phyloP scores from a whole-genome alignment of 2,888 invertebrate species.

The Chironomus riparius region DNA sequence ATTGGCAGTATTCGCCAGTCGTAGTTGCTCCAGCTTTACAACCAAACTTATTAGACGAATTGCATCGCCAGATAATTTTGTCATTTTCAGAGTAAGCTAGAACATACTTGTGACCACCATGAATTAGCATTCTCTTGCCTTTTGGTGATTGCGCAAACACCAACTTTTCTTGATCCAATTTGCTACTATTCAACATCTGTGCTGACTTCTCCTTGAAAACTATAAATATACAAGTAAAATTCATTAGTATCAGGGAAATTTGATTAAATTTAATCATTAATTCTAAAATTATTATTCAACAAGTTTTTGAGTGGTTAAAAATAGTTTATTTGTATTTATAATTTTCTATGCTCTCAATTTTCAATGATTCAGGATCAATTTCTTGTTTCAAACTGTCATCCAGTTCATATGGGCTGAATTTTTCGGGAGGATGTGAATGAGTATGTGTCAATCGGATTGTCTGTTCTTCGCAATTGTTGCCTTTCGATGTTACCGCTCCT shows the following conservation, averaged over 20 bases:
- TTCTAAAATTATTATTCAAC: neutral
- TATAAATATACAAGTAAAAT: neutral
- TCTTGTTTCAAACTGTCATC: neutral
- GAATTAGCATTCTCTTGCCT: constrained; percentile 41
- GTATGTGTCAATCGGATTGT: constrained; percentile 16
- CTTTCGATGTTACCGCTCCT: constrained; percentile 15
- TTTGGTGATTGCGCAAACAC: constrained; percentile 41
- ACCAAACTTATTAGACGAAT: neutral
- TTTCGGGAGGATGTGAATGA: constrained; percentile 8
- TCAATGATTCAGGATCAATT: neutral
- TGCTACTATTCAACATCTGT: neutral
- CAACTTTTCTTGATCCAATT: neutral
- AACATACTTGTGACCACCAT: constrained; percentile 41
- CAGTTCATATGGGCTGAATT: neutral
- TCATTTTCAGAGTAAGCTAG: neutral
- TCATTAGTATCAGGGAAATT: neutral
- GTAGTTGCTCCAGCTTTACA: constrained; percentile 13
- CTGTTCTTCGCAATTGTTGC: neutral
- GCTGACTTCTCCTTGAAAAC: neutral
- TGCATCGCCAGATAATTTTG: neutral
- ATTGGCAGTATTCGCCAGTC: neutral
- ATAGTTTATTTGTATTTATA: too few relatives aligned
- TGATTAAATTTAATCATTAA: neutral
- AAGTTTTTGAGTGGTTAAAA: neutral
- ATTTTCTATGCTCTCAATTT: neutral